These are phyloP conservation scores for Myocastor coypus DNA, from an alignment of 2,113 vertebrate species.

Conservation along the genomic window DNA sequence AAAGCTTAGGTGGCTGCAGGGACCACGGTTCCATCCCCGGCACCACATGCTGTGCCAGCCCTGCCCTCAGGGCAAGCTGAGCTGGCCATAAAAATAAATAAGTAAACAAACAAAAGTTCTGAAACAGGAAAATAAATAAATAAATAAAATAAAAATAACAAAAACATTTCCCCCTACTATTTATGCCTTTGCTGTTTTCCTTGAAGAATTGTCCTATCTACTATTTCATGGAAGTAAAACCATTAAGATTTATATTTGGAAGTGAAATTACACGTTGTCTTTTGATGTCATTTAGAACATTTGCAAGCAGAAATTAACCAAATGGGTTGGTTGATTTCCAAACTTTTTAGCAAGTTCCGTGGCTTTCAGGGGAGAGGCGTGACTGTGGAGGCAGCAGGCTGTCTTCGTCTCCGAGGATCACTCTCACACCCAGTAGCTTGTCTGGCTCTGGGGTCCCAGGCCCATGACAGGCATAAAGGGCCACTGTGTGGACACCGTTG, in stretches of 20 bases:
- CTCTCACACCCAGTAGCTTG: neutral
- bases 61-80: too few relatives aligned
- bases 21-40: too few relatives aligned
- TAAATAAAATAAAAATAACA: too few relatives aligned
- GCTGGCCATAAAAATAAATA: too few relatives aligned
- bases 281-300: neutral
- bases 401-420: neutral
- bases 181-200: neutral
- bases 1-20: too few relatives aligned
- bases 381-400: neutral
- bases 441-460: neutral
- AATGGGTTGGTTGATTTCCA: neutral
- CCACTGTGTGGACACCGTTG: rapidly evolving
- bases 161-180: neutral
- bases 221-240: conserved; percentile 5
- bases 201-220: neutral
- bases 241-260: conserved; percentile 23
- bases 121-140: too few relatives aligned
- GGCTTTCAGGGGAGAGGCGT: neutral
- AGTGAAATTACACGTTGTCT: neutral
- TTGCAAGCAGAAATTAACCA: neutral
- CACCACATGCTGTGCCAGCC: too few relatives aligned
- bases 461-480: neutral
- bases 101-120: too few relatives aligned
- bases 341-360: neutral